Conservation (phyloP, 1,140 invertebrate species). For the Pseudomyrmex pallidus region DNA sequence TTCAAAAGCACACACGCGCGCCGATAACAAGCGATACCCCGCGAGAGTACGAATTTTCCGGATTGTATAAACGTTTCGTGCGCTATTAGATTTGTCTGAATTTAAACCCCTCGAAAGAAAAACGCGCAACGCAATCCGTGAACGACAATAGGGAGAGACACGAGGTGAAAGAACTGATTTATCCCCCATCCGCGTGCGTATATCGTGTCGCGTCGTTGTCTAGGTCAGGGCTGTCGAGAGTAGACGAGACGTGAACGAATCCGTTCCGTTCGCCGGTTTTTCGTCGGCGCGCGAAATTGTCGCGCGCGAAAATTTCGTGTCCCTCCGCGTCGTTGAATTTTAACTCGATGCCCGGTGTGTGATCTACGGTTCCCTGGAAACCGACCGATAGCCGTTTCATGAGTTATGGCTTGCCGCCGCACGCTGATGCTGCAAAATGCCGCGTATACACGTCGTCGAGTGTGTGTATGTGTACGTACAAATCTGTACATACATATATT, state of each 20-base stretch:
- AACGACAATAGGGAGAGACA: neutral
- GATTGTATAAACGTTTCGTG: constrained; percentile 29
- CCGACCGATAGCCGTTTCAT: constrained; percentile 57
- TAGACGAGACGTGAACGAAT: neutral
- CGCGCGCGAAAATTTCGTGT: constrained; percentile 43
- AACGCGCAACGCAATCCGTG: neutral
- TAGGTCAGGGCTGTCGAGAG: constrained; percentile 18
- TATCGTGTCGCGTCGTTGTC: neutral
- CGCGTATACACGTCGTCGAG: constrained; percentile 20
- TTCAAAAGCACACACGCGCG: neutral
- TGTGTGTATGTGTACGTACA: neutral
- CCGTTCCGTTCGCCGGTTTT: constrained; percentile 31
- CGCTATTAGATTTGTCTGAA: constrained; percentile 45
- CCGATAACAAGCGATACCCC: constrained; percentile 56
- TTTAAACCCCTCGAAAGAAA: neutral
- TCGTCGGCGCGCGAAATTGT: constrained; percentile 37
- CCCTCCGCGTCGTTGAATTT: constrained; percentile 54
- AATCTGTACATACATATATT: neutral
- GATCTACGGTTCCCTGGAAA: constrained; percentile 54
- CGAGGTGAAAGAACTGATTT: constrained; percentile 12
- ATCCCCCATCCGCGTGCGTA: neutral
- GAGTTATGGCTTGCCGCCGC: constrained; percentile 38
- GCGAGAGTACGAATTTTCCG: constrained; percentile 58
- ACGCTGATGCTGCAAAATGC: constrained; percentile 41
- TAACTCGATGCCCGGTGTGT: constrained; percentile 50